Conservation (phyloP, 2,797 vertebrate genomes). For the Acrossocheilus wenchowensis region DNA sequence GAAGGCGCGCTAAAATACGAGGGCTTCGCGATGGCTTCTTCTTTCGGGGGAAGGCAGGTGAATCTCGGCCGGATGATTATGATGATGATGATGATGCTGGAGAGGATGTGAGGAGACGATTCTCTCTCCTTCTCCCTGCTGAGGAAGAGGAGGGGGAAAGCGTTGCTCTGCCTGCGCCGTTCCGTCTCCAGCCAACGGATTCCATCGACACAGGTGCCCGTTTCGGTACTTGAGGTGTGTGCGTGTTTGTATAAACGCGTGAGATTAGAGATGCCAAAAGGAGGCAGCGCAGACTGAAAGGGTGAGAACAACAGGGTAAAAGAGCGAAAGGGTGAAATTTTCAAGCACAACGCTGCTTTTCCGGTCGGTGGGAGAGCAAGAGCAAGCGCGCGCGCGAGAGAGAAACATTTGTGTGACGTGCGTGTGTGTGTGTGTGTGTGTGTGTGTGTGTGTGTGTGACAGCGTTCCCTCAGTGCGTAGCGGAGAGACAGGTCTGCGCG, state of each 20-base stretch:
- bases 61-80: constrained; percentile 28
- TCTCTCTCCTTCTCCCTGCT: constrained; percentile 9
- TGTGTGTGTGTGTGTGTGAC: constrained; percentile 36
- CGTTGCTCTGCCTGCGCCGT: not conserved
- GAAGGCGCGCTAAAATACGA: not conserved
- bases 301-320: not conserved
- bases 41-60: constrained; percentile 37
- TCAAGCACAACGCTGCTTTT: constrained; percentile 25
- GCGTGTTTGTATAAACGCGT: constrained; percentile 44
- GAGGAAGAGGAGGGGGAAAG: constrained; percentile 16
- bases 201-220: constrained; percentile 37
- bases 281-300: too few relatives aligned
- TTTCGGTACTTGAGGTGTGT: not conserved
- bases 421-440: constrained; percentile 35
- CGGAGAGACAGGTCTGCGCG: constrained; percentile 49
- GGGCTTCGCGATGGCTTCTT: not conserved
- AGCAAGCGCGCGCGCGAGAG: constrained; percentile 24
- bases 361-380: constrained; percentile 42
- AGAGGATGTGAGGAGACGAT: constrained; percentile 28
- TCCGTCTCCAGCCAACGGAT: constrained; percentile 37
- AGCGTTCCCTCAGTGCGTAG: constrained; percentile 31
- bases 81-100: constrained; percentile 50
- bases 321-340: constrained; percentile 28
- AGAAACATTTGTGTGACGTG: constrained; percentile 53
- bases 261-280: constrained; percentile 70